Evolutionary conservation across 2,888 invertebrate genomes (phyloP), one percentile per base, ranked within the genome.

Genomic region (Sinhomidia bicolor): DNA sequence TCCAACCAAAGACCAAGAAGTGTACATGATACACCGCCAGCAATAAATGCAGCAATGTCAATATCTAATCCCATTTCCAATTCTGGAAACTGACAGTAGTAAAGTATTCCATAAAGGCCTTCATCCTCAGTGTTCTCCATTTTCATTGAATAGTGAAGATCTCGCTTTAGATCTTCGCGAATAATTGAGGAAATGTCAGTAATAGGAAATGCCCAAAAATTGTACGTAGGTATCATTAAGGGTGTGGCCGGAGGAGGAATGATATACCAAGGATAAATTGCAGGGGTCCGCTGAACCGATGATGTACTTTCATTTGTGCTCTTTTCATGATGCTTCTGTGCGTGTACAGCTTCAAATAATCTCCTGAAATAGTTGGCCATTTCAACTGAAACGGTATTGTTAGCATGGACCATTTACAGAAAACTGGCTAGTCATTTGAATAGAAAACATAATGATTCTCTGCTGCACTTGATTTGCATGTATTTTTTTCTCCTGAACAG

Each of bases 61-160:
- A 86, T 23, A 29, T 80, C 80, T 10, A 80, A 36, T 10, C 80
- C 86, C 0, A 86, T 5, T 29, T 86, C 86, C 2, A 68, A 2
- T 2, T 86, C 86, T 7, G 86, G 86, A 12, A 79, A 29, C 23
- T 86, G 86, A 20, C 62, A 26, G 32, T 71, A 71, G 12, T 68
- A 32, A 5, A 86, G 51, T 4, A 86, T 10, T 2, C 86, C 86
- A 80, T 86, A 86, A 0, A 80, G 41, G 9, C 86, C 86, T 60
- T 86, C 85, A 41, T 85, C 47, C 1, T 79, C 78, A 20, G 65
- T 78, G 10, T 76, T 74, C 9, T 76, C 51, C 23, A 57, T 44
- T 20, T 74, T 60, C 79, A 60, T 60, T 1, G 57, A 54, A n/a
- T 60, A 79, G 20, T 81, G 60, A n/a, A 62, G 44, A 65, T 44